phyloP scores from a whole-genome alignment of 1,140 invertebrate genomes.

The Drosophila elegans region DNA sequence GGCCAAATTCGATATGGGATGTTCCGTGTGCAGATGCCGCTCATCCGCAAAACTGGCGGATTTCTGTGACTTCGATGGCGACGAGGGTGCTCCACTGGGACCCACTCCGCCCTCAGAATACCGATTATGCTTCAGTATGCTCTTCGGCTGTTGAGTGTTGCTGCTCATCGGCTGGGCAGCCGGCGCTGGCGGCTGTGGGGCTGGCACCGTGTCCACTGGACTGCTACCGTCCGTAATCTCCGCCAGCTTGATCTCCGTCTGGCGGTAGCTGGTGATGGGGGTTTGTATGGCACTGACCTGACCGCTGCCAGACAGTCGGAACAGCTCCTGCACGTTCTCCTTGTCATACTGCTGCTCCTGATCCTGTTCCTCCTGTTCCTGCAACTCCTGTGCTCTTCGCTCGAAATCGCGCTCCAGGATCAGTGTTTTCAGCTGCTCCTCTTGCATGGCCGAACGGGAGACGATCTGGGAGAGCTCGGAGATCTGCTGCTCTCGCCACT shows the following conservation, averaged over 20 bases:
- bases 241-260: constrained; percentile 80
- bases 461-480: constrained; percentile 89
- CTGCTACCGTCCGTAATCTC: constrained; percentile 64
- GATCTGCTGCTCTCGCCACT: constrained; percentile 94
- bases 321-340: constrained; percentile 84
- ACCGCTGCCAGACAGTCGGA: constrained; percentile 58
- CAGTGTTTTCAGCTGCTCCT: constrained; percentile 93
- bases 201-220: constrained; percentile 25
- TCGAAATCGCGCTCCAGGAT: constrained; percentile 95
- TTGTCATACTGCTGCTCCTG: constrained; percentile 87
- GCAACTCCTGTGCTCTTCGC: constrained; percentile 91
- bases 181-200: constrained; percentile 16
- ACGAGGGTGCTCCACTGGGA: constrained; percentile 68
- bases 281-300: constrained; percentile 79
- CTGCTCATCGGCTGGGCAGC: constrained; percentile 9
- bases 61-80: constrained; percentile 84
- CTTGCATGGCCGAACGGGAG: constrained; percentile 91
- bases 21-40: constrained; percentile 78
- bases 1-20: constrained; percentile 75
- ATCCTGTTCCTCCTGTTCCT: constrained; percentile 90
- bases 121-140: constrained; percentile 83
- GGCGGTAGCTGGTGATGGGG: constrained; percentile 75
- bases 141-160: constrained; percentile 76
- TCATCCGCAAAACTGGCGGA: constrained; percentile 84
- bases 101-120: constrained; percentile 68